Conservation (phyloP, 2,113 vertebrate species). For the Arenaria interpres region DNA sequence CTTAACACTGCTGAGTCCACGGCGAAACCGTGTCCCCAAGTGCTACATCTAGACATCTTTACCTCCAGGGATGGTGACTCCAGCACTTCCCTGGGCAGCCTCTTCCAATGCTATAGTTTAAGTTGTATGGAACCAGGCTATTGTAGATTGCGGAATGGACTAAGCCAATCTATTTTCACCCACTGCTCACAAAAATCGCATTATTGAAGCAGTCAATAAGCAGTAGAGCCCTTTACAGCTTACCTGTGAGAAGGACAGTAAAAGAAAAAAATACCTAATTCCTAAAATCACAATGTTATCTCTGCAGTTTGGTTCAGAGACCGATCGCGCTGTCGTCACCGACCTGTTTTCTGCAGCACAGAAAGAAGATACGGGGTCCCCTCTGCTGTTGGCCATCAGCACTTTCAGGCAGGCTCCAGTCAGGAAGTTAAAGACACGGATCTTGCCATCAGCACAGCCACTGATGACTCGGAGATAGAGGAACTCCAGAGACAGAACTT, state of each 20-base stretch:
- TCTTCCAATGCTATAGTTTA: neutral
- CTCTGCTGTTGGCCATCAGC: conserved; percentile 71
- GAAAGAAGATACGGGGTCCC: conserved; percentile 79
- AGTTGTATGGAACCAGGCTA: neutral
- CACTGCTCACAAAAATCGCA: neutral
- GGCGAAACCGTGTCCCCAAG: neutral
- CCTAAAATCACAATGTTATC: neutral
- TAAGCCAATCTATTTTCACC: neutral
- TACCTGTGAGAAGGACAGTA: neutral
- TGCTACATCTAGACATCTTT: neutral
- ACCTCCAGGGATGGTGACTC: neutral
- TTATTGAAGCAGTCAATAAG: neutral
- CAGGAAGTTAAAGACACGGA: conserved; percentile 87
- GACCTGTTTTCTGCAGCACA: conserved; percentile 78
- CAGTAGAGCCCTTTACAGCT: neutral
- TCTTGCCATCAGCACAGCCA: conserved; percentile 87
- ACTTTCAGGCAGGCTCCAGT: conserved; percentile 83
- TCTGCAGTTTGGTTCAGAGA: neutral
- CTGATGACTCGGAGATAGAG: conserved; percentile 87
- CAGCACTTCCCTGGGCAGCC: neutral
- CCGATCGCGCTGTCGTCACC: conserved; percentile 21
- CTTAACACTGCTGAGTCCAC: neutral
- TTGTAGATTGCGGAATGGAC: neutral
- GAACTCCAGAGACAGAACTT: conserved; percentile 82
- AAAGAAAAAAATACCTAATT: neutral